Evolutionary conservation across 2,888 invertebrate genomes (phyloP), one percentile per base, ranked within the genome.

Genomic region (Platycheirus rosarum): DNA sequence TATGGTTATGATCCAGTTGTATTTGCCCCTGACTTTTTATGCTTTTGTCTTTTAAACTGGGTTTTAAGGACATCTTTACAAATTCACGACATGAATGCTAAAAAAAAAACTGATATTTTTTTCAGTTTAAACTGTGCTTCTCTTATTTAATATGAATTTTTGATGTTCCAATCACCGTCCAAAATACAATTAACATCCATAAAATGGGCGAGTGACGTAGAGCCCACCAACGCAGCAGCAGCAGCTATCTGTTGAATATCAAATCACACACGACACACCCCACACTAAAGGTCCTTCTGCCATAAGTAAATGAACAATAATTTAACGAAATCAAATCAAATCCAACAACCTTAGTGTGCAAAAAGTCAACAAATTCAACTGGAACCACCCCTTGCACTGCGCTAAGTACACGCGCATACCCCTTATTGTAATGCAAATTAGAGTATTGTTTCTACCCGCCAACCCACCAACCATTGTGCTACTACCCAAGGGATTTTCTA

Each of bases 351-450:
- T 42, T 29, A 4, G 6, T 23, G 6, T 23, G 14, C 13, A 49
- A 68, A 75, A 69, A 62, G 46, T 55, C 29, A 62, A 62, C 57
- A 57, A 65, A 57, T 35, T 48, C 18, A 66, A 35, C 32, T 13
- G 37, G 13, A 49, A 14, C 55, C 46, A 55, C 51, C 18, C 51
- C 37, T 13, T 37, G 20, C 18, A 29, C 18, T 44, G 11, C 6
- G 3, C 18, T 44, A 20, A 49, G 49, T 37, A 13, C 8, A 46
- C 35, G 35, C 6, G 46, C 23, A 48, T 48, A 23, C 68, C 2
- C 16, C 42, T 68, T 80, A 71, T 82, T 77, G 77, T 55, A n/a
- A 68, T 8, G 55, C 68, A 82, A 82, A 82, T 82, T 82, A 60
- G 57, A 71, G 68, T 49, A 82, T 82, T 82, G 82, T 82, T 71